A percentile compares a stretch with the other conserved stretches of the same genome.
Evolutionary conservation across 2,113 vertebrate species (phyloP).

Genomic region (Datnioides undecimradiatus): DNA sequence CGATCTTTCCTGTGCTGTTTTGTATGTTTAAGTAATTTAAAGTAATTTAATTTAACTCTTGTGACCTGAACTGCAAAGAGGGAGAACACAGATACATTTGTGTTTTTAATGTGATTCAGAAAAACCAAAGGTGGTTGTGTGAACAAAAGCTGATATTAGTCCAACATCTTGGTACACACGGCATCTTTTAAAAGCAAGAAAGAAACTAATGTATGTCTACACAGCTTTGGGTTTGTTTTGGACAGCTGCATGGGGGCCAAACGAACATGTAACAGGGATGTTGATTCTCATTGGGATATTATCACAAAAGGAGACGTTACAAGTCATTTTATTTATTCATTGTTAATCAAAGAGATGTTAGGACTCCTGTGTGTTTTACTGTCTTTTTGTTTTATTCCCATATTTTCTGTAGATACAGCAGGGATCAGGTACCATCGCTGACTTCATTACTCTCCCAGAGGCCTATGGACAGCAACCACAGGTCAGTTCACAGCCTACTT

Average conservation of each 20-base stretch:
- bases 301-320: too few relatives aligned
- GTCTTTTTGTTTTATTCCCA: background rate
- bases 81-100: background rate
- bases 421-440: conserved; percentile 84
- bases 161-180: too few relatives aligned
- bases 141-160: too few relatives aligned
- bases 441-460: conserved; percentile 88
- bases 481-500: conserved; percentile 77
- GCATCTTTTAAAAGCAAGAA: too few relatives aligned
- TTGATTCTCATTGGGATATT: background rate
- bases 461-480: conserved; percentile 87
- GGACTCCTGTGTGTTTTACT: background rate
- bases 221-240: too few relatives aligned
- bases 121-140: background rate
- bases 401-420: conserved; percentile 84
- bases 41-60: background rate
- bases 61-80: background rate
- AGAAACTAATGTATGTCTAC: too few relatives aligned
- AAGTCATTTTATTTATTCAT: background rate
- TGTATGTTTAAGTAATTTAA: background rate
- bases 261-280: background rate
- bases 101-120: background rate
- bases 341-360: background rate
- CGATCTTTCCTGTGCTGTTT: background rate
- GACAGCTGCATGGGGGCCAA: background rate